Evolutionary conservation across 2,888 invertebrate species (phyloP).

Genomic region (Euphydryas editha): DNA sequence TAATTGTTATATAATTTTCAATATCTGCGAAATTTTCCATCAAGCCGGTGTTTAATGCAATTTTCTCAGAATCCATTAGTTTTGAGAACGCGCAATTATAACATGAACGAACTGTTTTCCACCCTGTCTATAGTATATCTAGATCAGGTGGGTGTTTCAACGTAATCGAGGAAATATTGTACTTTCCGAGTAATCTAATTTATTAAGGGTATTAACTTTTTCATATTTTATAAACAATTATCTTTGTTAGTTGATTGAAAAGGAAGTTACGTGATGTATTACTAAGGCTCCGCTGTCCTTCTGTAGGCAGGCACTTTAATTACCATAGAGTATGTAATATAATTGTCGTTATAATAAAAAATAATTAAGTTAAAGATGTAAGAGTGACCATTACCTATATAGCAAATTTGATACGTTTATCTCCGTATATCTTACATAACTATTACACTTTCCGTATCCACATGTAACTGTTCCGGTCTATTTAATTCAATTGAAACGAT

Average conservation of each 20-base stretch:
- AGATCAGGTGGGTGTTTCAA: neutral
- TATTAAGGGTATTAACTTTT: neutral
- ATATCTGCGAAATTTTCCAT: slow-evolving; percentile 17
- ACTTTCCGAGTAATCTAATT: neutral
- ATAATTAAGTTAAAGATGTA: no score
- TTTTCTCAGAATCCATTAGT: slow-evolving; percentile 39
- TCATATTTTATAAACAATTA: neutral
- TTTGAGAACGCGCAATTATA: slow-evolving; percentile 28
- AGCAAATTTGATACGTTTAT: no score
- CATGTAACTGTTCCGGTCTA: no score
- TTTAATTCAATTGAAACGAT: no score
- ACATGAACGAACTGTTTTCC: slow-evolving; percentile 10
- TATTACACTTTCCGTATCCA: no score
- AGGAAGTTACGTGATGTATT: no score
- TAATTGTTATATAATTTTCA: neutral
- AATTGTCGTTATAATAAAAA: no score
- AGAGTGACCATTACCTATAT: no score
- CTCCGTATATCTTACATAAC: no score
- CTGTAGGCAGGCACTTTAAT: no score
- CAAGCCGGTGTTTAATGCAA: slow-evolving; percentile 30
- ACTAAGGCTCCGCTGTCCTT: no score
- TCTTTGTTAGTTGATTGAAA: neutral
- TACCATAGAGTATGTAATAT: no score
- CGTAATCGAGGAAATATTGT: neutral
- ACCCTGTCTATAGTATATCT: neutral